phyloP scores from a whole-genome alignment of 2,113 vertebrate genomes.

The Potamarius usumacintae region DNA sequence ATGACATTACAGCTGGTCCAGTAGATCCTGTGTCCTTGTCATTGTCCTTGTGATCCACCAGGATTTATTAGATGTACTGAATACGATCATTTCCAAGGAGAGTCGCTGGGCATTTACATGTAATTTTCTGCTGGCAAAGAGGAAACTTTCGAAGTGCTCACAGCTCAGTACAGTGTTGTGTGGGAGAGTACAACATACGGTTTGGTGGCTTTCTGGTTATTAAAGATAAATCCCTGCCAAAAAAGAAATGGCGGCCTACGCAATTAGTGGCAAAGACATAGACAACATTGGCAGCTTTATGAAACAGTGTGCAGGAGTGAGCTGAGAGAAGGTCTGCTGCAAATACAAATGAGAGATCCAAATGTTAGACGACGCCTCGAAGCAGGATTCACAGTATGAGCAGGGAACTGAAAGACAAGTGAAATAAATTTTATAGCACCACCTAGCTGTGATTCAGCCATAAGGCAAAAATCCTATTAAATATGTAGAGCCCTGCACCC shows the following conservation, averaged over 20 bases:
- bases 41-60: constrained; percentile 75
- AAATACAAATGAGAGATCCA: constrained; percentile 71
- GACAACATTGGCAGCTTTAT: constrained; percentile 76
- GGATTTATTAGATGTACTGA: constrained; percentile 72
- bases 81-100: constrained; percentile 44
- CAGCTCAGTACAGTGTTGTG: constrained; percentile 2
- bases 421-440: background rate
- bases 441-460: background rate
- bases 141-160: background rate
- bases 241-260: constrained; percentile 83
- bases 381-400: background rate
- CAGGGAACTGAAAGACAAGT: background rate
- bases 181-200: constrained; percentile 72
- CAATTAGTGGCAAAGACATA: constrained; percentile 78
- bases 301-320: constrained; percentile 72
- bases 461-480: background rate
- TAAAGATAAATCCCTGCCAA: constrained; percentile 70
- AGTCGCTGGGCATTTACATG: background rate
- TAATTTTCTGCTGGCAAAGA: constrained; percentile 10
- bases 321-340: constrained; percentile 85
- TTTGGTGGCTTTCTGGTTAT: constrained; percentile 63
- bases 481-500: background rate
- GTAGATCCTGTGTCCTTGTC: constrained; percentile 68
- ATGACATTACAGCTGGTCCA: constrained; percentile 90
- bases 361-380: constrained; percentile 61